phyloP scores from a whole-genome alignment of 2,797 vertebrate species.

The Lemur catta region DNA sequence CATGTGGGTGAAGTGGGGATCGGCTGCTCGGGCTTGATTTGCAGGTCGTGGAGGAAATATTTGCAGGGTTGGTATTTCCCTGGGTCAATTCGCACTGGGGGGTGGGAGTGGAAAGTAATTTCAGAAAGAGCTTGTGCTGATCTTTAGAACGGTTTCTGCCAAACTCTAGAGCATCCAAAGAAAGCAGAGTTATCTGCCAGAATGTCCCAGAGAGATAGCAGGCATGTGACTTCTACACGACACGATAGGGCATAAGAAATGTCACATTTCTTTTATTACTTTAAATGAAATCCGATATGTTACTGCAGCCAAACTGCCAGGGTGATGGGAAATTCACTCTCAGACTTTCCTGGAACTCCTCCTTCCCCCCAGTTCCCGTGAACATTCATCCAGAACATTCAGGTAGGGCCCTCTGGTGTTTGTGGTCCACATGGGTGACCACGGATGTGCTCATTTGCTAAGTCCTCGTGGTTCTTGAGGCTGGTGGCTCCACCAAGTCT shows the following conservation, averaged over 20 bases:
- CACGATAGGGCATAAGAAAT: background rate
- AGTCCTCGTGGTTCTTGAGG: background rate
- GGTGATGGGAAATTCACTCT: background rate
- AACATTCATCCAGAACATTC: background rate
- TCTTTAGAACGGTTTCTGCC: background rate
- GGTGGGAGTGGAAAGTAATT: background rate
- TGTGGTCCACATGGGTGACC: background rate
- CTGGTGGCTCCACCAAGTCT: background rate
- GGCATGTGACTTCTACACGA: background rate
- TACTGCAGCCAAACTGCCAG: background rate
- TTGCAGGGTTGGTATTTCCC: slow-evolving; percentile 43
- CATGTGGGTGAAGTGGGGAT: background rate
- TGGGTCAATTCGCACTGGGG: background rate
- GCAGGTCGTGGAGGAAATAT: slow-evolving; percentile 44
- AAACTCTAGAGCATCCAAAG: slow-evolving; percentile 32
- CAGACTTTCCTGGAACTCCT: background rate
- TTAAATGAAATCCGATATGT: slow-evolving; percentile 22
- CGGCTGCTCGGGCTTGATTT: background rate
- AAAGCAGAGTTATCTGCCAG: slow-evolving; percentile 50
- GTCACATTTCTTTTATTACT: background rate
- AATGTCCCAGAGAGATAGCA: slow-evolving; percentile 43
- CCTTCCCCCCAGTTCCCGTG: background rate
- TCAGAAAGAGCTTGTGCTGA: slow-evolving; percentile 24
- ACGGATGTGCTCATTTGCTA: background rate
- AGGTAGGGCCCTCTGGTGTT: too few relatives aligned